phyloP scores from a whole-genome alignment of 2,113 vertebrate species.

The Syngnathus typhle region DNA sequence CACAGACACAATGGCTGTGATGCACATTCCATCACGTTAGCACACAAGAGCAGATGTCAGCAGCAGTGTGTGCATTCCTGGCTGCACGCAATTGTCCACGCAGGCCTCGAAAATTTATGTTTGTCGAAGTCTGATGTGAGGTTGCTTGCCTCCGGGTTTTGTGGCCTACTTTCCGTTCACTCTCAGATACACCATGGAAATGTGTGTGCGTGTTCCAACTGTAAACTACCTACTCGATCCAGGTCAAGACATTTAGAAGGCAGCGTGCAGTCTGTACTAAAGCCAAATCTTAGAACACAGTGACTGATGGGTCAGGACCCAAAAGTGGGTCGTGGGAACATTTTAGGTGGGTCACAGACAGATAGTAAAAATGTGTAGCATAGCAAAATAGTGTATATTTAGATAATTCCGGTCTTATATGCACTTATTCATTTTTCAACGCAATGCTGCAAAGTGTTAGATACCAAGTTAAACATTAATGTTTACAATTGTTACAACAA shows the following conservation, averaged over 20 bases:
- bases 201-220: slow-evolving; percentile 19
- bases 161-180: slow-evolving; percentile 27
- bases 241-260: slow-evolving; percentile 35
- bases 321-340: too few species aligned
- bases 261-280: slow-evolving; percentile 2
- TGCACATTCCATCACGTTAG: slow-evolving; percentile 4
- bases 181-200: slow-evolving; percentile 13
- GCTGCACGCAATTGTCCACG: slow-evolving; percentile 1
- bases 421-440: too few species aligned
- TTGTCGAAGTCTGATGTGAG: slow-evolving; percentile 26
- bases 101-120: background rate
- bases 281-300: background rate
- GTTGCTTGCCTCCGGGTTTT: slow-evolving; percentile 19
- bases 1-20: slow-evolving; percentile 9
- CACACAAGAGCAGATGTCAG: slow-evolving; percentile 4
- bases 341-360: too few species aligned
- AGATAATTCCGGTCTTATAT: too few species aligned
- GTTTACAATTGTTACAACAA: too few species aligned
- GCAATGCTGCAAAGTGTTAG: too few species aligned
- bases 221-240: slow-evolving; percentile 26
- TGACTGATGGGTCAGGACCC: too few species aligned
- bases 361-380: too few species aligned
- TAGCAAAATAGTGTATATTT: too few species aligned
- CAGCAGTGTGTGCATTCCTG: slow-evolving; percentile 3
- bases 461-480: too few species aligned